Percentiles rank a stretch among this genome's conserved stretches.
phyloP scores from a whole-genome alignment of 2,888 invertebrate species.

The Drosophila subquinaria region DNA sequence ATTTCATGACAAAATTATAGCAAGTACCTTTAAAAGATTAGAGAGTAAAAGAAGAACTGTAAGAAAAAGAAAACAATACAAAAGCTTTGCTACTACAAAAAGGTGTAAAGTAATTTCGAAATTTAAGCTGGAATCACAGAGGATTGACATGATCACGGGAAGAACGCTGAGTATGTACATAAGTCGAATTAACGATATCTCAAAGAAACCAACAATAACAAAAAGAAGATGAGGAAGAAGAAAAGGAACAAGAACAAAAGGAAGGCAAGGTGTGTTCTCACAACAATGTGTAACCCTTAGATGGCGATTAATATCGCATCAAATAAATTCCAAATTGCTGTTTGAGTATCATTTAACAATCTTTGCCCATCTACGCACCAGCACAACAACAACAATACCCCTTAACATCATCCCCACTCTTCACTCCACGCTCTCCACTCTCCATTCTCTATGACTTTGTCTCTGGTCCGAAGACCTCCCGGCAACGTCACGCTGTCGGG shows the following conservation, averaged over 20 bases:
- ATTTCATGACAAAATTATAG: neutral
- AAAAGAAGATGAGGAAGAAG: neutral
- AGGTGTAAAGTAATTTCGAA: constrained; percentile 14
- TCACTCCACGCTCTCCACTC: neutral
- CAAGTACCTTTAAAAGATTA: constrained; percentile 6
- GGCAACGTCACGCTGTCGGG: constrained; percentile 37
- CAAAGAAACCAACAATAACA: constrained; percentile 7
- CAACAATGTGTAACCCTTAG: constrained; percentile 71
- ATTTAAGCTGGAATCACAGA: constrained; percentile 20
- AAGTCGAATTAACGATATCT: constrained; percentile 23
- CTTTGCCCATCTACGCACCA: constrained; percentile 70
- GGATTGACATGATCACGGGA: constrained; percentile 20
- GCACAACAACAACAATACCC: constrained; percentile 7
- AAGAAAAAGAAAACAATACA: constrained; percentile 2
- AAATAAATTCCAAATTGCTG: constrained; percentile 79
- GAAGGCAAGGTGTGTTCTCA: constrained; percentile 62
- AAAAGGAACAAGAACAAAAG: neutral
- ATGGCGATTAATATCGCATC: constrained; percentile 76
- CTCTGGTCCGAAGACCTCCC: constrained; percentile 46
- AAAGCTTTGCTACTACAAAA: constrained; percentile 14
- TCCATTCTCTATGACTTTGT: constrained; percentile 17
- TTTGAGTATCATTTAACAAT: constrained; percentile 78
- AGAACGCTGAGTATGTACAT: constrained; percentile 18
- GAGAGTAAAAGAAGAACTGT: neutral
- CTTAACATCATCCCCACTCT: constrained; percentile 8